Evolutionary conservation across 2,888 invertebrate species (phyloP), one percentile per base, ranked within the genome.

Genomic region (Chrysomela aeneicollis): DNA sequence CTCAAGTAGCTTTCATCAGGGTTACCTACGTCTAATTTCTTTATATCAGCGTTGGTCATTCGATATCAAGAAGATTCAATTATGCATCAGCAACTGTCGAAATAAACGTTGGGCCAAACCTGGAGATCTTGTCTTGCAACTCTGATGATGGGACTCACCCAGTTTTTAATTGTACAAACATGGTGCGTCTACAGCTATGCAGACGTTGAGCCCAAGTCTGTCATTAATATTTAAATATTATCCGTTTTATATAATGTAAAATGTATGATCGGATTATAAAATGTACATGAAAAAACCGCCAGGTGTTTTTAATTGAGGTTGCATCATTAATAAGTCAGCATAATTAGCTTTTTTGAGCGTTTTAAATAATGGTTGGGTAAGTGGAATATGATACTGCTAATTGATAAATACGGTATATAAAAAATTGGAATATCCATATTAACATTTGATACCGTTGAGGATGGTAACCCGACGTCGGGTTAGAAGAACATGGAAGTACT

Each of bases 241-340:
- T 42, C 62, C 66, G 59, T 59, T 66, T 65, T 61, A 50, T 62
- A 66, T 30, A 35, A 49, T 55, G 42, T 15, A 15, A 42, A 2
- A 15, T 42, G 42, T 59, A 37, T 57, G 59, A 66, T 54, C 30
- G 54, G 59, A 51, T 49, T 50, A 61, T 58, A 47, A 61, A 37
- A 52, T 32, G 18, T 58, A 58, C 42, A 61, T 47, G 61, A 53
- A 63, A 66, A 66, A 51, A 35, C 47, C 1, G 46, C 58, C 66
- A 66, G 66, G 66, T 66, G 66, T 61, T 66, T 60, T 55, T 63
- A 66, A 66, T 66, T 66, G 57, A 49, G 51, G 49, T 26, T 55
- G 58, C 65, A 65, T 59, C 62, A 66, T 66, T 66, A 66, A 54
- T 53, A 59, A 60, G 42, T 64, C 50, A 49, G 59, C 59, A 51